phyloP scores from a whole-genome alignment of 2,113 vertebrate species.

The Chaetodon auriga region DNA sequence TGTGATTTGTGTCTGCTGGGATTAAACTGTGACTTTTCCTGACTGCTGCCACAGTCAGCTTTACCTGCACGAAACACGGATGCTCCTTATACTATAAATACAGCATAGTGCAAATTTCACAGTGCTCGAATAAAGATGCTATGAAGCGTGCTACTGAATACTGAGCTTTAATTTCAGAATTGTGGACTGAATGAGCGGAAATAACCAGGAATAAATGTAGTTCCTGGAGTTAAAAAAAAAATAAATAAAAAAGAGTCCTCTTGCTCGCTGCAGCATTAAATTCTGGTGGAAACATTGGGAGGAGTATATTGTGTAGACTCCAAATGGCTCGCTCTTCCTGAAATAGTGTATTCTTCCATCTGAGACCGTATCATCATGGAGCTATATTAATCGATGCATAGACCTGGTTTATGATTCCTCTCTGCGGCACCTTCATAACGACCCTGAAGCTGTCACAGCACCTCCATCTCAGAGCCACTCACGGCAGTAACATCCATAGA shows the following conservation, averaged over 20 bases:
- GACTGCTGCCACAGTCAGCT: not conserved
- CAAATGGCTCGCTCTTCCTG: constrained; percentile 10
- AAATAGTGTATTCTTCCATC: constrained; percentile 29
- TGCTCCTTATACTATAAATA: not conserved
- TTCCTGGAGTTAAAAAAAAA: not conserved
- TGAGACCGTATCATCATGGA: constrained; percentile 10
- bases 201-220: not conserved
- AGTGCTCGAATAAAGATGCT: constrained; percentile 1
- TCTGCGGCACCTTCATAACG: constrained; percentile 44
- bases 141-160: constrained; percentile 12
- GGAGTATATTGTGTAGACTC: constrained; percentile 16
- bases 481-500: constrained; percentile 51
- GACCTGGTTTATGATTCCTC: constrained; percentile 50
- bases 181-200: not conserved
- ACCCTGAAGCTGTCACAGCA: constrained; percentile 42
- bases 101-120: not conserved
- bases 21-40: constrained; percentile 14
- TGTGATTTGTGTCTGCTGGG: constrained; percentile 10
- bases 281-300: constrained; percentile 7
- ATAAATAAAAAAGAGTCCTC: not conserved
- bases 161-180: constrained; percentile 8
- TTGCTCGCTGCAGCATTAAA: constrained; percentile 6
- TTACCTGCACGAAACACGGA: not conserved
- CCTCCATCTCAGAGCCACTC: constrained; percentile 45
- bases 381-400: constrained; percentile 44